phyloP scores from a whole-genome alignment of 2,113 vertebrate species.

The Nanorana parkeri region DNA sequence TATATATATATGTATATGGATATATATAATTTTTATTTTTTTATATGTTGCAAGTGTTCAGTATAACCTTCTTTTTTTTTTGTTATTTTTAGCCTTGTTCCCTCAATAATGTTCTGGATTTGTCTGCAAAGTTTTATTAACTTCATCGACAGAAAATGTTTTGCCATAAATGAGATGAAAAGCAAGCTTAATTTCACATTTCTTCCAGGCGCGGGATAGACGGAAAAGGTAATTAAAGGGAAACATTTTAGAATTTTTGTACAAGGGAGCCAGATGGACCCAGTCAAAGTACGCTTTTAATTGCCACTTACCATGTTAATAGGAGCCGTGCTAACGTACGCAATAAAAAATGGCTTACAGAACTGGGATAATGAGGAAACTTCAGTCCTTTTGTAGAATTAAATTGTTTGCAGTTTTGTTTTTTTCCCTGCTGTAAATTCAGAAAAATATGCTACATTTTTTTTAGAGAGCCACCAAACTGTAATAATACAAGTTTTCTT shows the following conservation, averaged over 20 bases:
- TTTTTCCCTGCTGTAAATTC: no score
- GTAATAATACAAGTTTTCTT: no score
- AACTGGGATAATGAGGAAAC: slow-evolving; percentile 17
- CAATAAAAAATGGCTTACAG: slow-evolving; percentile 6
- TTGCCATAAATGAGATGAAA: slow-evolving; percentile 51
- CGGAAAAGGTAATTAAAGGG: slow-evolving; percentile 62
- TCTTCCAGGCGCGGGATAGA: slow-evolving; percentile 58
- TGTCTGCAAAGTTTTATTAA: not conserved
- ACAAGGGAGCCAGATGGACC: slow-evolving; percentile 64
- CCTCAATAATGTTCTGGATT: not conserved
- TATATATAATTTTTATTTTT: no score
- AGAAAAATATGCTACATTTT: no score
- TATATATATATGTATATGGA: no score
- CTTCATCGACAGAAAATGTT: slow-evolving; percentile 41
- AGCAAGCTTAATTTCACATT: slow-evolving; percentile 55
- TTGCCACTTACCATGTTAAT: slow-evolving; percentile 62
- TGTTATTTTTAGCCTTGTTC: no score
- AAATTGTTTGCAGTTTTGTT: not conserved
- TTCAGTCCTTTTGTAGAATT: not conserved
- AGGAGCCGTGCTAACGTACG: slow-evolving; percentile 57
- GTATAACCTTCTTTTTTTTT: no score
- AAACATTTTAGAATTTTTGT: slow-evolving; percentile 59
- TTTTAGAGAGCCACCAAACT: no score
- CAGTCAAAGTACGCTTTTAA: slow-evolving; percentile 60
- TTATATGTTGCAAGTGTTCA: no score